Percentiles rank a stretch among this genome's conserved stretches.
Conservation (phyloP, 2,113 vertebrate genomes). For the Burhinus oedicnemus region DNA sequence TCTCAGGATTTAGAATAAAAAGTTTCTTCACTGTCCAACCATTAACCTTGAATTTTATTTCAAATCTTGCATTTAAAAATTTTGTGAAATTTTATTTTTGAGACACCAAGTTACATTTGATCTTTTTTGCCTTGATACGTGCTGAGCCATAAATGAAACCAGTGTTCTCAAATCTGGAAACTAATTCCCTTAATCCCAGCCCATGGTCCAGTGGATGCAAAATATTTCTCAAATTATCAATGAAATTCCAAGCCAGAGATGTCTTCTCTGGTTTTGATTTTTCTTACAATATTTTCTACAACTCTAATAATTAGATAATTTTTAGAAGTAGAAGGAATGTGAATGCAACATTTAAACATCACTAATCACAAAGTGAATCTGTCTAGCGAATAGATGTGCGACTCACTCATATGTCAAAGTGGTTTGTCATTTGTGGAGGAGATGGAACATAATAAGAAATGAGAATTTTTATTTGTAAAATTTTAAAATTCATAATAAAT, state of each 20-base stretch:
- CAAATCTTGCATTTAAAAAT: neutral
- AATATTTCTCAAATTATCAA: neutral
- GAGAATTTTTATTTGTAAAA: neutral
- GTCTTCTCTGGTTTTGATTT: neutral
- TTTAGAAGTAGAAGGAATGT: neutral
- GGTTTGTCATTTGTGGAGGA: neutral
- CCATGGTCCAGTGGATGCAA: neutral
- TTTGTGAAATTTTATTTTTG: neutral
- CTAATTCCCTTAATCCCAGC: neutral
- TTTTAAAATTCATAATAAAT: neutral
- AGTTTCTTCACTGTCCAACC: neutral
- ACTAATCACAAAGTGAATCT: neutral
- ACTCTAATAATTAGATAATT: neutral
- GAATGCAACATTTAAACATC: neutral
- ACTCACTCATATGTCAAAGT: conserved; percentile 16
- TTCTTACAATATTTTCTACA: neutral
- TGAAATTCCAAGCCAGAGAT: neutral
- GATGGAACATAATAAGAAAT: neutral
- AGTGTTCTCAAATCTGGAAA: neutral
- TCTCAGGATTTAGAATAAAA: neutral
- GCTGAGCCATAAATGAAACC: neutral
- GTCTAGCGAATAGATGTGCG: neutral
- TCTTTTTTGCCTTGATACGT: neutral
- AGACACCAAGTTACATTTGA: neutral
- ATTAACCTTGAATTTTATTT: neutral